Conservation (phyloP, 1,140 invertebrate genomes). For the Pogonomyrmex barbatus region DNA sequence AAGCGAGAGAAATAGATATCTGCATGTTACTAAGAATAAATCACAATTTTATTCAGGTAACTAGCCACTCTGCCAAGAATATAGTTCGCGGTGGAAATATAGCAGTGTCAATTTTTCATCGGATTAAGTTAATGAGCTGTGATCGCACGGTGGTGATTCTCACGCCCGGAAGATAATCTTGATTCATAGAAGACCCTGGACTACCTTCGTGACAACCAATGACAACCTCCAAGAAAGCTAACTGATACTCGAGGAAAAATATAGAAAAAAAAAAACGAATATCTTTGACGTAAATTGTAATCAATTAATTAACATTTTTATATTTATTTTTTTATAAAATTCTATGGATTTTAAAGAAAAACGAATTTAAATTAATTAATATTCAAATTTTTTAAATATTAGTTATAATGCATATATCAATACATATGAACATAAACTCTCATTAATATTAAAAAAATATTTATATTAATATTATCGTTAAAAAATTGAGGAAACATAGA, state of each 20-base stretch:
- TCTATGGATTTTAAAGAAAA: neutral
- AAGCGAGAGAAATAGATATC: conserved; percentile 1
- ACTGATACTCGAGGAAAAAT: neutral
- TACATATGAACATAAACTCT: neutral
- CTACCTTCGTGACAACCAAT: conserved; percentile 12
- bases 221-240: neutral
- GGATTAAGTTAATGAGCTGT: conserved; percentile 49
- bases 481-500: neutral
- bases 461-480: neutral
- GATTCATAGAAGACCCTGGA: conserved; percentile 38
- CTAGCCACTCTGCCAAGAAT: neutral
- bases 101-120: conserved; percentile 46
- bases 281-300: neutral
- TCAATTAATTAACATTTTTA: neutral
- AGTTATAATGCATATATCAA: neutral
- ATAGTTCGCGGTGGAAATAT: conserved; percentile 13
- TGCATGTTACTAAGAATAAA: neutral
- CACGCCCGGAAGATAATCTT: conserved; percentile 39
- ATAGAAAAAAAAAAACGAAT: neutral
- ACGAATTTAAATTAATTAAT: conserved; percentile 1
- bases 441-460: neutral
- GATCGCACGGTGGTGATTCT: conserved; percentile 23
- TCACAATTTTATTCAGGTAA: conserved; percentile 23
- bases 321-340: neutral
- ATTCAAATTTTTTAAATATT: neutral